Percentiles rank a stretch among this genome's conserved stretches.
Conservation (phyloP, 2,888 invertebrate species). For the Bombyx huttoni region DNA sequence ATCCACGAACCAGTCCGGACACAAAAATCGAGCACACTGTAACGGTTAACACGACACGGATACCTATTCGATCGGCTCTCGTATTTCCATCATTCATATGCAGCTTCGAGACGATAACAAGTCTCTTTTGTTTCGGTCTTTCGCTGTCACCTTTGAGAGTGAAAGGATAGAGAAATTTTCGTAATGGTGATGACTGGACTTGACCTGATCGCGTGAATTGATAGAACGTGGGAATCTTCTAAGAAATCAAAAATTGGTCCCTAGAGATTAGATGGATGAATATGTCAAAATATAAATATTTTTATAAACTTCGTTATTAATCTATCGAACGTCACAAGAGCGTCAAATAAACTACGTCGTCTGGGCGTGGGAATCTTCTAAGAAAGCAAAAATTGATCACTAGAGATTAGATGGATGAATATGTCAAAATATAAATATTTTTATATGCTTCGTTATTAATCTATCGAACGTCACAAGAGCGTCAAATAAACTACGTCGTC, state of each 20-base stretch:
- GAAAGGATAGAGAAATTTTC: slow-evolving; percentile 1
- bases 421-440: too few relatives aligned
- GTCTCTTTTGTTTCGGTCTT: slow-evolving; percentile 3
- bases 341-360: too few relatives aligned
- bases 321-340: too few relatives aligned
- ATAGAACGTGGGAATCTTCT: not conserved
- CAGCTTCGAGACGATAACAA: not conserved
- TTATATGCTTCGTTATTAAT: too few relatives aligned
- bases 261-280: not conserved
- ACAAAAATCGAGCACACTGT: slow-evolving; percentile 59
- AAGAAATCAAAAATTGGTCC: not conserved
- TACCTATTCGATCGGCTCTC: slow-evolving; percentile 16
- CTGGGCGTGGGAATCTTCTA: too few relatives aligned
- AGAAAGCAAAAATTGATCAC: too few relatives aligned
- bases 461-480: too few relatives aligned
- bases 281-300: too few relatives aligned
- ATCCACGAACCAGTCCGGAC: slow-evolving; percentile 53
- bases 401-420: too few relatives aligned
- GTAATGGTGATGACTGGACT: not conserved
- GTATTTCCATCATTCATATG: not conserved
- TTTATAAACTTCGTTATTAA: too few relatives aligned
- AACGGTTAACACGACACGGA: slow-evolving; percentile 58
- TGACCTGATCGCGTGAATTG: not conserved
- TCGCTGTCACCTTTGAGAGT: slow-evolving; percentile 4
- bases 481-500: too few relatives aligned